phyloP scores from a whole-genome alignment of 2,797 vertebrate genomes.

The Helostoma temminkii region DNA sequence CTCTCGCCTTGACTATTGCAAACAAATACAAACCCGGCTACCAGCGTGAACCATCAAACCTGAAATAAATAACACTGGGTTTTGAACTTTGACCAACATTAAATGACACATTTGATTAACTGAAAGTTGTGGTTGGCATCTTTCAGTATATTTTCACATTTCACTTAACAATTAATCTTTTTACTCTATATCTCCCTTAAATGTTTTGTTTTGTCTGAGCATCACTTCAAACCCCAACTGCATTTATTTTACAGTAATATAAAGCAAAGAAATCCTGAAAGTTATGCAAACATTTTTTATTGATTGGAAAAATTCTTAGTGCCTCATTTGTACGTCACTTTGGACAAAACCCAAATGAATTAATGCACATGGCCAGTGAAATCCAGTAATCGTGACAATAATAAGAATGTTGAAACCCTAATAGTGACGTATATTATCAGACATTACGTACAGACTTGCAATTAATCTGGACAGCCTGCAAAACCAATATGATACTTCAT shows the following conservation, averaged over 20 bases:
- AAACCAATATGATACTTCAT: slow-evolving; percentile 16
- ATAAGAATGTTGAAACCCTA: neutral
- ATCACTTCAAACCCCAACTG: neutral
- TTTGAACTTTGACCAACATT: too few relatives aligned
- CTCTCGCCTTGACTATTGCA: too few relatives aligned
- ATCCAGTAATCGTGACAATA: neutral
- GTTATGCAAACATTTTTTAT: neutral
- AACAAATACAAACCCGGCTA: too few relatives aligned
- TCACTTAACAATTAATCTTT: neutral
- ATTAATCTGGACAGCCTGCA: slow-evolving; percentile 15
- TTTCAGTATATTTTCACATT: neutral
- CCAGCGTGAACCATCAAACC: too few relatives aligned
- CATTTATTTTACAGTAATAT: neutral
- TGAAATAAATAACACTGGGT: too few relatives aligned
- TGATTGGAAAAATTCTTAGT: neutral
- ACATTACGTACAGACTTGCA: slow-evolving; percentile 5
- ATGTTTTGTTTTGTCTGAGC: too few relatives aligned
- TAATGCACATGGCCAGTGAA: neutral
- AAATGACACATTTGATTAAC: neutral
- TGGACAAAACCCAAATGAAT: neutral
- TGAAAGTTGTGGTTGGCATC: neutral
- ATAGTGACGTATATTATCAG: slow-evolving; percentile 6
- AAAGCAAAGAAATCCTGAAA: neutral
- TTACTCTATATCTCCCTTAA: too few relatives aligned
- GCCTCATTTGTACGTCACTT: neutral